Base-by-base conservation (phyloP, 2,888 invertebrate species). In the Drosophila vallismaia region DNA sequence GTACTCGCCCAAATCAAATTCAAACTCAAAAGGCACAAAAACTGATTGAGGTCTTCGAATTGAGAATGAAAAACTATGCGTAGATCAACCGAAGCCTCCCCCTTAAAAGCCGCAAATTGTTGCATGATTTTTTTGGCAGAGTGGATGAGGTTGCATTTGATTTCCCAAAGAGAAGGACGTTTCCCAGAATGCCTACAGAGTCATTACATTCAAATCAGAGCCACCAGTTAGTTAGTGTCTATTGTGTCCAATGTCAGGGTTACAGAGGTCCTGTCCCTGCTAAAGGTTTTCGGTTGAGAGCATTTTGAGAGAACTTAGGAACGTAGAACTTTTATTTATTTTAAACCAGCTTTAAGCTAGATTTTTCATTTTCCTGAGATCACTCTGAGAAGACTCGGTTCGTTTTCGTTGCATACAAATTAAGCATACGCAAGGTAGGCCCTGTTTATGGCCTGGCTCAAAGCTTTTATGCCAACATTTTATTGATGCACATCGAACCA, bases 121-220 rank as follows among this genome's bases (percentile, higher is more conserved):
- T 55, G 53, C 29, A 60, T 12, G 38, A 19, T 45, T 69, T 67
- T 57, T 50, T 26, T 19, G 24, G 31, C 8, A 38, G 36, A 9
- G 33, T 53, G 48, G 29, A 38, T 46, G 60, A 63, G 64, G 60
- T 33, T 63, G 64, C 60, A 62, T 62, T 79, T 78, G 58, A 67
- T 75, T 67, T 57, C 57, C 59, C 45, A 71, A 63, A 44, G 45
- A 19, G 33, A 40, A 50, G 33, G 49, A 33, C 9, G 42, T 48
- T 33, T 24, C 42, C n/a, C 42, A 53, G 56, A 56, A 71, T n/a
- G 44, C 24, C 44, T 24, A 64, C 76, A 74, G 71, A 74, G 71
- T 77, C 74, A 83, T 84, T 84, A 88, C 88, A 84, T 84, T 88
- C 84, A 88, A 87, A 84, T 84, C 84, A 87, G 84, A 67, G 73